Evolutionary conservation across 2,888 invertebrate species (phyloP).

Genomic region (Laspeyria flexula): DNA sequence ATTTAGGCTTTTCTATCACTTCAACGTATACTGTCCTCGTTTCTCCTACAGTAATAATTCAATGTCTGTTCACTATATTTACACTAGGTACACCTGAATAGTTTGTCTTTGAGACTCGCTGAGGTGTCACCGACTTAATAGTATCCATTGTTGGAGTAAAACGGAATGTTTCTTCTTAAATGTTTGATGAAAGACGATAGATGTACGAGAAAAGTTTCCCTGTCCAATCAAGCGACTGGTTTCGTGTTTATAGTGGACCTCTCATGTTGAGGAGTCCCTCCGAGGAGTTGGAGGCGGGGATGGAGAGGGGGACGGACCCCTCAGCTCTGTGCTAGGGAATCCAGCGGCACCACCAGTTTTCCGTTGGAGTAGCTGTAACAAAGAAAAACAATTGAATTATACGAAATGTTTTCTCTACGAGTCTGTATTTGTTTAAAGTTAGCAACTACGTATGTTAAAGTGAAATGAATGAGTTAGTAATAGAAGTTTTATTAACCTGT

Average conservation of each 20-base stretch:
- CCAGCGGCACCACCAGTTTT: constrained; percentile 87
- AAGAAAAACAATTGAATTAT: constrained; percentile 52
- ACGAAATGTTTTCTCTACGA: constrained; percentile 14
- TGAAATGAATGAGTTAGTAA: constrained; percentile 32
- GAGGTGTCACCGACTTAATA: constrained; percentile 45
- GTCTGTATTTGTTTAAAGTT: constrained; percentile 9
- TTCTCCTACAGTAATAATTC: constrained; percentile 44
- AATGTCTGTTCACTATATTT: constrained; percentile 58
- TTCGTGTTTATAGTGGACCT: constrained; percentile 55
- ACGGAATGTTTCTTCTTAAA: constrained; percentile 58
- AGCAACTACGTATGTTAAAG: constrained; percentile 31
- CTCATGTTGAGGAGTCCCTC: constrained; percentile 70
- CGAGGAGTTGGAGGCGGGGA: constrained; percentile 74
- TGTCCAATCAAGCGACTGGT: constrained; percentile 37
- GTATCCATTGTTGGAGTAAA: constrained; percentile 41
- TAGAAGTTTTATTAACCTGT: constrained; percentile 77
- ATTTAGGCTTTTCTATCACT: constrained; percentile 83
- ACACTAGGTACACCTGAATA: constrained; percentile 57
- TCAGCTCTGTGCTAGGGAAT: constrained; percentile 85
- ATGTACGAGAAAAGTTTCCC: constrained; percentile 25
- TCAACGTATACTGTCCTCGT: constrained; percentile 81
- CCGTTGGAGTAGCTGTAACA: constrained; percentile 85
- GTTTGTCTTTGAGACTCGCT: constrained; percentile 76
- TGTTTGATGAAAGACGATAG: constrained; percentile 25
- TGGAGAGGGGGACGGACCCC: constrained; percentile 71